phyloP scores from a whole-genome alignment of 2,888 invertebrate genomes.

The Autographa gamma region DNA sequence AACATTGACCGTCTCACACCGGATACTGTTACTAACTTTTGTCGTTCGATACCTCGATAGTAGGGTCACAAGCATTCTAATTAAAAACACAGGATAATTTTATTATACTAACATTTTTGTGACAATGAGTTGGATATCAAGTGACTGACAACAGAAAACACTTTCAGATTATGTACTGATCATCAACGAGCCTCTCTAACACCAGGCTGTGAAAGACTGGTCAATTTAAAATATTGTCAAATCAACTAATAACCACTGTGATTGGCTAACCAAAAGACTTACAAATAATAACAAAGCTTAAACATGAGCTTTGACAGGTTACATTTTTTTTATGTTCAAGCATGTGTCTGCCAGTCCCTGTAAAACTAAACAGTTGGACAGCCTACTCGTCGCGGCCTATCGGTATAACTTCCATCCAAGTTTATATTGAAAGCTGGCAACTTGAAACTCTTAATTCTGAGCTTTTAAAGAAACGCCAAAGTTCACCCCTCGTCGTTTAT shows the following conservation, averaged over 20 bases:
- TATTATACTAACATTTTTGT: no score
- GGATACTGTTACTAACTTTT: slow-evolving; percentile 50
- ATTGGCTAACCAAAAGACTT: no score
- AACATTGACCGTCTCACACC: slow-evolving; percentile 36
- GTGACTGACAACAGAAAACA: no score
- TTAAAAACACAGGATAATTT: background rate
- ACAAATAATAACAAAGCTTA: no score
- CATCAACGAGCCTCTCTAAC: no score
- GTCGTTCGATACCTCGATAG: slow-evolving; percentile 38
- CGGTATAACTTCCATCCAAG: slow-evolving; percentile 43
- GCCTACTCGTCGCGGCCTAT: slow-evolving; percentile 25
- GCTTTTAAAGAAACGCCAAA: slow-evolving; percentile 46
- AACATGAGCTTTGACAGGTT: no score
- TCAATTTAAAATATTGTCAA: no score
- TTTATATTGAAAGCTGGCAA: slow-evolving; percentile 45
- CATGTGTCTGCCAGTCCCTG: background rate
- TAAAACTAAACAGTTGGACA: background rate
- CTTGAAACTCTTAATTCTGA: slow-evolving; percentile 44
- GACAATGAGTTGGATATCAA: no score
- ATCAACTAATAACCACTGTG: no score
- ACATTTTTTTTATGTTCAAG: no score
- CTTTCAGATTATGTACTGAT: no score
- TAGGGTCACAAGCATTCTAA: slow-evolving; percentile 15
- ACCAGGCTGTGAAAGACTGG: no score
- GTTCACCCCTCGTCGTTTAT: slow-evolving; percentile 13